These are phyloP conservation scores for Heliothis virescens DNA, from an alignment of 1,140 invertebrate species.

Conservation along the genomic window DNA sequence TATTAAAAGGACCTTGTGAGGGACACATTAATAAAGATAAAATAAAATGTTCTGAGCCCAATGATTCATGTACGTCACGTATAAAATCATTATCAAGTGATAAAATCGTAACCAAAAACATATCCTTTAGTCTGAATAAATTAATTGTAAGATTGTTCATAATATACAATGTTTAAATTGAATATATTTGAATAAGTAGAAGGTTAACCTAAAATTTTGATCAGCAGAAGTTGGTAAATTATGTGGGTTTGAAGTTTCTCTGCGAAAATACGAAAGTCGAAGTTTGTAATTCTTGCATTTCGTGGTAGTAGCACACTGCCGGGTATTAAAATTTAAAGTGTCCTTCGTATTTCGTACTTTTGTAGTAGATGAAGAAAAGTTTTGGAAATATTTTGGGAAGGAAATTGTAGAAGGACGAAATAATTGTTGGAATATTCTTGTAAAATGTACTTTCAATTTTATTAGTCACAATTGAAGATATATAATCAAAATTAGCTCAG, in stretches of 20 bases:
- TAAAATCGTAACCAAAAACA: conserved; percentile 82
- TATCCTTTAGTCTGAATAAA: conserved; percentile 83
- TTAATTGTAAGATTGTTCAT: conserved; percentile 65
- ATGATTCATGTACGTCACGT: conserved; percentile 37
- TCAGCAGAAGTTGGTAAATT: conserved; percentile 4
- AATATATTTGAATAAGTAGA: conserved; percentile 12
- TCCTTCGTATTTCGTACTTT: conserved; percentile 19
- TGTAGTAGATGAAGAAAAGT: background rate
- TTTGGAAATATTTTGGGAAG: conserved; percentile 12
- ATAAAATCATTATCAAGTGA: conserved; percentile 64
- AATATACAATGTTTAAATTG: conserved; percentile 59
- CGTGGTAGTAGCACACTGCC: background rate
- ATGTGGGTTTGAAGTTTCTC: background rate
- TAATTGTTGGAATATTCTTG: background rate
- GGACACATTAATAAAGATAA: conserved; percentile 2
- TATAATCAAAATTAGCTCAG: background rate
- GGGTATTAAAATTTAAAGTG: background rate
- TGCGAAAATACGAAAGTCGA: conserved; percentile 7
- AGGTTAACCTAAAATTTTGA: background rate
- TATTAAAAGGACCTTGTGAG: background rate
- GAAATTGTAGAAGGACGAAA: background rate
- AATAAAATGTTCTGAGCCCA: conserved; percentile 25
- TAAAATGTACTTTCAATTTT: background rate
- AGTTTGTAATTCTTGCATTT: background rate
- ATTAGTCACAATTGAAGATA: background rate